Conservation (phyloP, 1,140 invertebrate genomes). For the Atopsyche davidsoni region DNA sequence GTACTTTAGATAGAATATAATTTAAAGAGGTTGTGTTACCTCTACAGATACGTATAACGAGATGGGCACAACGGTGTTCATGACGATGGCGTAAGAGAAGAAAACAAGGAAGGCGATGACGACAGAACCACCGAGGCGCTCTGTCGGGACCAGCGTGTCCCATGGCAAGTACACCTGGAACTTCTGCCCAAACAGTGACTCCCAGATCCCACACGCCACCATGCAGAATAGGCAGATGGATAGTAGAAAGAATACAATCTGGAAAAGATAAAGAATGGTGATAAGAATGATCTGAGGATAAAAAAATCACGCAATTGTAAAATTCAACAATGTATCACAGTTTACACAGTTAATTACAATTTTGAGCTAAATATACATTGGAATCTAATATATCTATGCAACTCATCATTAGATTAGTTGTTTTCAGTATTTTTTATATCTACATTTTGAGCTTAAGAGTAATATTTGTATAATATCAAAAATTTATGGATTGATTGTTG, state of each 20-base stretch:
- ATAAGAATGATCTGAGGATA: too few species aligned
- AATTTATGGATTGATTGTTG: neutral
- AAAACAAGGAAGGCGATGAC: slow-evolving; percentile 95
- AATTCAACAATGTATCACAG: too few species aligned
- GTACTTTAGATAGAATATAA: too few species aligned
- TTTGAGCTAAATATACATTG: too few species aligned
- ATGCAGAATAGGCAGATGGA: slow-evolving; percentile 97
- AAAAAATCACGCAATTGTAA: too few species aligned
- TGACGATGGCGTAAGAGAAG: slow-evolving; percentile 98
- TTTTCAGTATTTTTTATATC: too few species aligned
- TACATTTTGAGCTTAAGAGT: too few species aligned
- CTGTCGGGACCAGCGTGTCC: slow-evolving; percentile 83
- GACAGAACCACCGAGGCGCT: slow-evolving; percentile 74
- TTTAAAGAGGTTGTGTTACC: slow-evolving; percentile 57
- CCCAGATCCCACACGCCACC: slow-evolving; percentile 95
- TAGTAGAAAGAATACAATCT: slow-evolving; percentile 98
- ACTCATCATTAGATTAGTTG: too few species aligned
- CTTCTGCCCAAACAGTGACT: slow-evolving; percentile 83
- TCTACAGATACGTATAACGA: slow-evolving; percentile 95
- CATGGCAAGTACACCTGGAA: slow-evolving; percentile 93
- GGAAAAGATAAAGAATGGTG: too few species aligned
- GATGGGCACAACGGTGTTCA: slow-evolving; percentile 99
- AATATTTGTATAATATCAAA: neutral
- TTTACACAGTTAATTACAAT: too few species aligned
- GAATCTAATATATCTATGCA: too few species aligned